phyloP scores from a whole-genome alignment of 2,888 invertebrate species.

The Melanargia galathea region DNA sequence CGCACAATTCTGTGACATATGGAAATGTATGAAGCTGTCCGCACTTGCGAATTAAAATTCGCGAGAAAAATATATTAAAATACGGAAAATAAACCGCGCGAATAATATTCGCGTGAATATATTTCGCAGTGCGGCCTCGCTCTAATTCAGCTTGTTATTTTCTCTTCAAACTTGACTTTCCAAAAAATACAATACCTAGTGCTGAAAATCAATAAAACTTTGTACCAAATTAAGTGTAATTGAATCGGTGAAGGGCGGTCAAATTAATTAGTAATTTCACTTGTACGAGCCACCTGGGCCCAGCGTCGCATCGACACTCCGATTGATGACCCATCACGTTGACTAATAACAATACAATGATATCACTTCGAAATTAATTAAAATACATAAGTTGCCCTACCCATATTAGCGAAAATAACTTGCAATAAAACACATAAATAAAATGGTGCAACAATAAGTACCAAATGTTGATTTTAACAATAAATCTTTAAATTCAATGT shows the following conservation, averaged over 20 bases:
- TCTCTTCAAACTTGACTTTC: neutral
- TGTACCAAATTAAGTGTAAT: conserved; percentile 15
- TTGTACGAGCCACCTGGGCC: conserved; percentile 20
- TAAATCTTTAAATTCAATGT: too few relatives aligned
- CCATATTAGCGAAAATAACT: neutral
- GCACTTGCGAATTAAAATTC: too few relatives aligned
- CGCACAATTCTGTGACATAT: too few relatives aligned
- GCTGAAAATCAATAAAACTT: conserved; percentile 1
- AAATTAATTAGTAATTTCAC: conserved; percentile 24
- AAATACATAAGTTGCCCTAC: neutral
- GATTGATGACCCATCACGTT: conserved; percentile 22
- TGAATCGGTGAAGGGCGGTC: conserved; percentile 7
- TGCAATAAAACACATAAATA: too few relatives aligned
- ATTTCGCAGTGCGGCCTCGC: too few relatives aligned
- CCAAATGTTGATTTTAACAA: too few relatives aligned
- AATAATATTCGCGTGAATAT: too few relatives aligned
- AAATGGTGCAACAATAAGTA: too few relatives aligned
- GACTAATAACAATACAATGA: neutral
- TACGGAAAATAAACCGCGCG: too few relatives aligned
- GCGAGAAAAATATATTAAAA: too few relatives aligned
- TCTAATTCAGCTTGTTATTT: too few relatives aligned
- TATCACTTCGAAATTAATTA: conserved; percentile 1
- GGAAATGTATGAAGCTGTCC: too few relatives aligned
- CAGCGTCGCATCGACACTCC: conserved; percentile 15
- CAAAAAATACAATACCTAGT: neutral